Evolutionary conservation across 2,888 invertebrate genomes (phyloP).

Genomic region (Cryptocephalus primarius): DNA sequence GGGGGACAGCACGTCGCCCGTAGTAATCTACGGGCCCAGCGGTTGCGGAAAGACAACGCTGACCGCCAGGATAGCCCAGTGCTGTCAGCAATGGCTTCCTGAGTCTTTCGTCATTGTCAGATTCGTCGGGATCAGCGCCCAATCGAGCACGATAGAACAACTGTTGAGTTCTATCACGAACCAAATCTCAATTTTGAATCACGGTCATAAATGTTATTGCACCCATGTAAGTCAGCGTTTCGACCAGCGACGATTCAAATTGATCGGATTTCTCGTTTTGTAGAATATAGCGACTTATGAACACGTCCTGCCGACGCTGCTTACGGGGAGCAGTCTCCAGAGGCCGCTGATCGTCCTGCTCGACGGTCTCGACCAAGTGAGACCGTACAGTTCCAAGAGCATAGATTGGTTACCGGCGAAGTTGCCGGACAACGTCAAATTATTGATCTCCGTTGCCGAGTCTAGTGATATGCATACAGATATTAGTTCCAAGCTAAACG

Average conservation of each 20-base stretch:
- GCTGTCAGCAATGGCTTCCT: conserved; percentile 52
- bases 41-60: conserved; percentile 78
- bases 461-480: conserved; percentile 38
- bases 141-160: conserved; percentile 56
- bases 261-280: conserved; percentile 13
- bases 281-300: conserved; percentile 67
- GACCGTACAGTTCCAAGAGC: conserved; percentile 45
- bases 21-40: conserved; percentile 66
- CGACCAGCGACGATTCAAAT: background rate
- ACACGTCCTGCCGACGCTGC: conserved; percentile 43
- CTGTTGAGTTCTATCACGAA: conserved; percentile 66
- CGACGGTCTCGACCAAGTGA: conserved; percentile 63
- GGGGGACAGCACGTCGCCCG: conserved; percentile 48
- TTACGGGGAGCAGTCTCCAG: conserved; percentile 44
- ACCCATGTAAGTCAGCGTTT: conserved; percentile 47
- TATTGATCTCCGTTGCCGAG: conserved; percentile 60
- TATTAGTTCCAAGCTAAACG: conserved; percentile 28
- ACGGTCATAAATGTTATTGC: conserved; percentile 54
- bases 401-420: conserved; percentile 67
- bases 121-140: conserved; percentile 54
- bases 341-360: conserved; percentile 60
- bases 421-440: conserved; percentile 62
- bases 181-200: conserved; percentile 60
- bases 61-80: conserved; percentile 59
- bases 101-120: conserved; percentile 46